Evolutionary conservation across 2,797 vertebrate species (phyloP), one percentile per base, ranked within the genome.

Genomic region (Ptychadena robeensis): DNA sequence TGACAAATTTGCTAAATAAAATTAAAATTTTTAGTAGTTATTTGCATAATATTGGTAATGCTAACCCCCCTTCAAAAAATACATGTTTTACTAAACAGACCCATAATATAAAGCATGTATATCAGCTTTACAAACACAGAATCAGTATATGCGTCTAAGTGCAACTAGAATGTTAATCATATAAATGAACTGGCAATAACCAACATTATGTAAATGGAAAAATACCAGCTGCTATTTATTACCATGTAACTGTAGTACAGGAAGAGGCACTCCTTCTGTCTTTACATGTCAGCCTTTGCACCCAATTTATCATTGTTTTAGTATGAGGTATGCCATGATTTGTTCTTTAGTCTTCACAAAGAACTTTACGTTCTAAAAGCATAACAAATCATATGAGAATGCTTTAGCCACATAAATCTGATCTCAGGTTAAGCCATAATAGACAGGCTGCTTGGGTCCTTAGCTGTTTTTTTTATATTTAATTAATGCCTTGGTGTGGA

Each of bases 391-490:
- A 78, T 72, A 35, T 53, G 38, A 48, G 40, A 73, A 53, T 30
- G 74, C 34, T 79, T 78, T 83, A 48, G 67, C 71, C 38, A 78
- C 57, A 83, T 78, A 78, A 71, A 83, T 83, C 74, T 66, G 74
- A 40, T 25, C 74, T n/a, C 15, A 5, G 44, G 63, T 83, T 83
- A 72, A 78, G 77, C 79, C 53, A 73, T 66, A 78, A 79, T 66
- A 72, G 74, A 70, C 81, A 83, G 32, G 28, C 73, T 64, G 67
- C 44, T 77, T 69, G 25, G 73, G 73, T 77, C 34, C 68, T 82
- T 77, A 44, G 37, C 34, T 63, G 64, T 73, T 74, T 82, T 82
- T 81, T 82, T 63, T 69, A 83, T 83, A 72, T 78, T 83, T 53
- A 78, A 78, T 83, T 78, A 78, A 83, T 73, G 61, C 76, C 11